Evolutionary conservation across 2,113 vertebrate genomes (phyloP), one percentile per base, ranked within the genome.

Genomic region (Bujurquina vittata): DNA sequence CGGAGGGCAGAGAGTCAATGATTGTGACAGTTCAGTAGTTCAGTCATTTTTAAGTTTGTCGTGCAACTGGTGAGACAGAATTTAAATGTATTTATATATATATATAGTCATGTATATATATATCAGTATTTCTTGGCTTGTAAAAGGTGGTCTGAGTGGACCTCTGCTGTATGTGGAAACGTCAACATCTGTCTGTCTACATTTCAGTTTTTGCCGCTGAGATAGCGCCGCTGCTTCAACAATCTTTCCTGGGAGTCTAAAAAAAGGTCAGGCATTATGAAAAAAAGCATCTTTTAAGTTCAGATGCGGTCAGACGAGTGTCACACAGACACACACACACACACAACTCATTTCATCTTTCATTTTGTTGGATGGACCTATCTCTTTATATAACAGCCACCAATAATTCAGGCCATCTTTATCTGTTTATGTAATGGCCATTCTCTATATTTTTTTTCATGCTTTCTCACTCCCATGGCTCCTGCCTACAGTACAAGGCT

Each of bases 371-470:
- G 69, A 87, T 80, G 73, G 81, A 77, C 58, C 59, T 75, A 69
- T 93, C 84, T 84, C 88, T 94, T 95, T 94, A 96, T 86, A 77
- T 92, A 95, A 95, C 84, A 77, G 79, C 90, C 90, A 85, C 91
- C 84, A 91, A 92, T 94, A 91, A 93, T 85, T 92, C 90, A 84
- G 77, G 83, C 83, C 89, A 86, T 92, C 91, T 90, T 93, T 88
- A 95, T 95, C 91, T 85, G 80, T 89, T 95, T 95, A 95, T 89
- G 91, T 95, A 95, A 95, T 83, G 84, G 62, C 81, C 86, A 89
- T 93, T 93, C 91, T 92, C 84, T 80, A 22, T 85, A 78, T 83
- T 76, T 75, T 84, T 60, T 76, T 49, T 26, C 55, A 57, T 65
- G 84, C 87, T 78, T 79, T 79, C 67, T 76, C 91, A 74, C 85